Base-by-base conservation (phyloP, 2,113 vertebrate genomes). In the Apistogramma diplotaenia region DNA sequence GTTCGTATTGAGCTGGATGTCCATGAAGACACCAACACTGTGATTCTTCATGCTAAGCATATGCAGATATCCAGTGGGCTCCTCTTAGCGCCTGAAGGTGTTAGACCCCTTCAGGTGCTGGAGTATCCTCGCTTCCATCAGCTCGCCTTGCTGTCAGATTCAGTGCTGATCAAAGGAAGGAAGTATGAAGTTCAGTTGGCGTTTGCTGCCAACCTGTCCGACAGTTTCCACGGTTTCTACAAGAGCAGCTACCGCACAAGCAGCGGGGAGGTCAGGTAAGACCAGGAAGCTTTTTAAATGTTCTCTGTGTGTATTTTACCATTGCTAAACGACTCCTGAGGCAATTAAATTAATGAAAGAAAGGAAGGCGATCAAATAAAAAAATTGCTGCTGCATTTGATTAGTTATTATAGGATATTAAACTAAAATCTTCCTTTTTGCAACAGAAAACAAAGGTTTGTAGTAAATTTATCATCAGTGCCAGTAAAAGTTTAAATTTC, bases 171-270 rank as follows among this genome's bases (percentile, higher is more conserved):
- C 2, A 89, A 79, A 3, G 95, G 95, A 1, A 78, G 86, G 8
- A 91, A 8, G 1, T 98, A 97, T 82, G 93, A 93, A 0, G 51
- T 98, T 18, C 46, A 79, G 84, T 89, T 98, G 61, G 86, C 92
- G 21, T 98, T 97, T 27, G 59, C 85, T 0, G 96, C 95, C 19
- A 95, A 96, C 57, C 92, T 99, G 21, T 99, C 97, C 0, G 92
- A 96, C 57, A 96, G 90, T 81, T 97, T 94, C 80, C 95, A 94
- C 1, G 98, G 97, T 6, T 97, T 99, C 88, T 99, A 99, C 86
- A 97, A 96, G 89, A 96, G 98, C 94, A 96, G 93, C 84, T 97
- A 98, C 90, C 94, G 93, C 83, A 96, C 95, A 70, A 93, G 84
- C 33, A 91, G 91, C 0, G 97, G 97, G 27, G 95, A 97, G 29